phyloP scores from a whole-genome alignment of 2,888 invertebrate genomes.

The Drosophila suboccidentalis region DNA sequence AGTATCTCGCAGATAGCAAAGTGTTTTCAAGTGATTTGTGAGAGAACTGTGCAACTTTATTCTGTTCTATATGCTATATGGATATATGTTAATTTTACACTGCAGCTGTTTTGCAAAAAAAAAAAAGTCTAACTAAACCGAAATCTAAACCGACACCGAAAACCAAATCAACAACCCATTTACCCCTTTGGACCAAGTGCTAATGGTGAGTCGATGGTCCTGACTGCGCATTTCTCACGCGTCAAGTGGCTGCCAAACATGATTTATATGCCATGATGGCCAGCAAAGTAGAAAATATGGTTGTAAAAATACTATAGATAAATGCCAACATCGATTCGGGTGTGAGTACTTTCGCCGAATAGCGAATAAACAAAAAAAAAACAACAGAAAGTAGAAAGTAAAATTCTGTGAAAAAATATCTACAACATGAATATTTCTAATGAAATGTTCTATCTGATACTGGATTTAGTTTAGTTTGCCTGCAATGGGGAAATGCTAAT shows the following conservation, averaged over 20 bases:
- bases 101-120: slow-evolving; percentile 30
- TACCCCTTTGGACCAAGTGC: slow-evolving; percentile 30
- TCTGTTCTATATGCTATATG: neutral
- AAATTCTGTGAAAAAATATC: slow-evolving; percentile 6
- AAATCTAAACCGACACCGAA: slow-evolving; percentile 7
- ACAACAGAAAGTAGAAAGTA: slow-evolving; percentile 23
- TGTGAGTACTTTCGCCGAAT: neutral
- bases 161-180: slow-evolving; percentile 24
- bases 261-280: slow-evolving; percentile 67
- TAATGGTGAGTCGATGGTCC: slow-evolving; percentile 45
- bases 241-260: slow-evolving; percentile 77
- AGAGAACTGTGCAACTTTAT: slow-evolving; percentile 2
- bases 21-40: slow-evolving; percentile 51
- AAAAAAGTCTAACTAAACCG: slow-evolving; percentile 20
- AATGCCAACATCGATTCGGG: slow-evolving; percentile 21
- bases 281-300: slow-evolving; percentile 60
- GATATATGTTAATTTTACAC: slow-evolving; percentile 41
- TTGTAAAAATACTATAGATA: slow-evolving; percentile 58
- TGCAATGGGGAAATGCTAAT: slow-evolving; percentile 26
- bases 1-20: slow-evolving; percentile 34
- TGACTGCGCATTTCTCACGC: slow-evolving; percentile 68
- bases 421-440: slow-evolving; percentile 15
- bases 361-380: neutral
- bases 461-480: slow-evolving; percentile 1
- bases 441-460: slow-evolving; percentile 9